A percentile compares a stretch with the other conserved stretches of the same genome.
Conservation (phyloP, 2,113 vertebrate species). For the Elanus axillaris region DNA sequence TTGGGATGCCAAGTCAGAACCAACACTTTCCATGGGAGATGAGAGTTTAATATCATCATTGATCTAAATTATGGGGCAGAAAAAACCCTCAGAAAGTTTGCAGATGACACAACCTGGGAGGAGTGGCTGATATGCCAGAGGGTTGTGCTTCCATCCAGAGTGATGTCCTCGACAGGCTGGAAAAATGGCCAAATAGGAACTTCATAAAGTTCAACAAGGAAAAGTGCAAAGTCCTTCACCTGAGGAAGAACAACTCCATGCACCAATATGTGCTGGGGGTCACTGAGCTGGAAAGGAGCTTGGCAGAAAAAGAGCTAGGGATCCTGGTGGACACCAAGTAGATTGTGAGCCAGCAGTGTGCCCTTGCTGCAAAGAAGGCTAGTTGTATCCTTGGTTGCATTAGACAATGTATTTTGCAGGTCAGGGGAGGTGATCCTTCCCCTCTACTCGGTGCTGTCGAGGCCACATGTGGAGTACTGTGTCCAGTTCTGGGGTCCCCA, state of each 20-base stretch:
- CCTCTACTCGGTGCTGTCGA: neutral
- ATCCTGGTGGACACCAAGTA: neutral
- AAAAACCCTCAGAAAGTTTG: neutral
- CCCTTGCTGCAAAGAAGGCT: neutral
- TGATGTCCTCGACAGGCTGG: neutral
- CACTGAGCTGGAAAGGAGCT: neutral
- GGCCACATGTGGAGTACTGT: neutral
- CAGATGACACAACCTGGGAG: neutral
- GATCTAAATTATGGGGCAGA: neutral
- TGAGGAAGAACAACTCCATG: neutral
- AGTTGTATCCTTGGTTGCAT: neutral
- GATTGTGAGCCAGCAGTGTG: neutral
- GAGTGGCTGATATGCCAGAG: neutral
- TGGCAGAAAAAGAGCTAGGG: neutral
- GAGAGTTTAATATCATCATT: neutral
- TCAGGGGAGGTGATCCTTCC: neutral
- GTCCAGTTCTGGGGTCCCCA: neutral
- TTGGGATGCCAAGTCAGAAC: neutral
- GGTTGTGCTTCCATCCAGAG: neutral
- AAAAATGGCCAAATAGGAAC: neutral
- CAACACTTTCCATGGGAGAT: neutral
- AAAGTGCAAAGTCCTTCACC: neutral
- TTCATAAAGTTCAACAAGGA: neutral
- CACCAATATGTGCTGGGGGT: neutral
- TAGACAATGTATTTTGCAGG: accelerated